Conservation (phyloP, 1,140 invertebrate genomes). For the Eumeta japonica region DNA sequence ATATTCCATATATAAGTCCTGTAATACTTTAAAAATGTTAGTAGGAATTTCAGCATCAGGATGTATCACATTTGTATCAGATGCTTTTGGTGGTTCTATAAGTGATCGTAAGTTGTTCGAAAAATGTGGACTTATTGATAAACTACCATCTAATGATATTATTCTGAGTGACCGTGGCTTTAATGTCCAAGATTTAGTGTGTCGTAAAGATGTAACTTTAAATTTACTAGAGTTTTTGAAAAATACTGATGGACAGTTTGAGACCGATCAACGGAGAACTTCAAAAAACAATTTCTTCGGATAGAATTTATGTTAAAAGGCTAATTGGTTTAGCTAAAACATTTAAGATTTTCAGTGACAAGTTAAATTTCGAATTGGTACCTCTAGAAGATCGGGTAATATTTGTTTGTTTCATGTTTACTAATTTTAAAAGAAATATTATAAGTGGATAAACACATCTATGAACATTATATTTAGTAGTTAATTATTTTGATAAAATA, state of each 20-base stretch:
- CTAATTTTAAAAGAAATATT: conserved; percentile 3
- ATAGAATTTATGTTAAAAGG: conserved; percentile 3
- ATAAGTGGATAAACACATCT: too few species aligned
- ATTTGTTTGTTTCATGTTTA: conserved; percentile 7
- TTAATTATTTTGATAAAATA: too few species aligned
- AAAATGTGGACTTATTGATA: conserved; percentile 5
- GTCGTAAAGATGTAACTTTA: conserved; percentile 2
- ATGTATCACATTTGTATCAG: conserved; percentile 5
- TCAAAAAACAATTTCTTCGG: conserved; percentile 6
- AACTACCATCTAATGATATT: not conserved
- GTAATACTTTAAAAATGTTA: conserved; percentile 6
- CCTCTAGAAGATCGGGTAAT: conserved; percentile 2
- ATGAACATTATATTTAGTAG: too few species aligned
- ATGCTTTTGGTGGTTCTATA: conserved; percentile 6
- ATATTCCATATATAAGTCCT: conserved; percentile 6
- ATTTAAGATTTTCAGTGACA: conserved; percentile 2
- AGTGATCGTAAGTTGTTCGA: conserved; percentile 4
- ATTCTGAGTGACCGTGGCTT: conserved; percentile 3
- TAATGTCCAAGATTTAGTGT: conserved; percentile 5
- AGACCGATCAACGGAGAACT: not conserved
- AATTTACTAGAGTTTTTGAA: conserved; percentile 4
- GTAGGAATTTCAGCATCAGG: conserved; percentile 5
- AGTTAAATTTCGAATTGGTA: not conserved
- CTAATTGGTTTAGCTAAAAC: conserved; percentile 6
- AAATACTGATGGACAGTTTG: conserved; percentile 4